phyloP scores from a whole-genome alignment of 30 jellyfish, hydroid and myxozoan genomes.

The Euphysa ruthae region DNA sequence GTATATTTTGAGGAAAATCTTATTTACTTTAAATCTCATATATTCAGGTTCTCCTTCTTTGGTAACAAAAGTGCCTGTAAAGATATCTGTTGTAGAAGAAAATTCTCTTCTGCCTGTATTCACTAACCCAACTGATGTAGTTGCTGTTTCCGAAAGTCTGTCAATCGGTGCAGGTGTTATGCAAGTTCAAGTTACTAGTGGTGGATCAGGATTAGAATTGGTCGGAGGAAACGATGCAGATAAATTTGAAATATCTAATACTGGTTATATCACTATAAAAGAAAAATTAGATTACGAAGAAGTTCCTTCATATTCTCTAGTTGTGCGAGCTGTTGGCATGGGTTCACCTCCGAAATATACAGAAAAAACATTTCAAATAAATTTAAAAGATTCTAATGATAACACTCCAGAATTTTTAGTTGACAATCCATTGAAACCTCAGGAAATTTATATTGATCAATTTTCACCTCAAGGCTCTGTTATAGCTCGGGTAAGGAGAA shows the following conservation, averaged over 20 bases:
- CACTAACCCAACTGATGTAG: not conserved
- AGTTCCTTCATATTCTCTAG: constrained; percentile 33
- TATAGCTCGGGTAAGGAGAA: constrained; percentile 23
- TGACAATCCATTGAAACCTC: constrained; percentile 22
- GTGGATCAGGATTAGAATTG: constrained; percentile 32
- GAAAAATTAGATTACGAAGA: constrained; percentile 51
- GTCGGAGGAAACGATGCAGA: constrained; percentile 79
- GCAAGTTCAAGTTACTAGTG: constrained; percentile 34
- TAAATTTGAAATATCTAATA: constrained; percentile 40
- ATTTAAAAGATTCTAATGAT: constrained; percentile 63
- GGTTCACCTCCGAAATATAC: constrained; percentile 45
- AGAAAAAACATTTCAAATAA: constrained; percentile 42
- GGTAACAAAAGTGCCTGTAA: constrained; percentile 22
- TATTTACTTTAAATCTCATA: not conserved
- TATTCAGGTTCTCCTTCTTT: constrained; percentile 36
- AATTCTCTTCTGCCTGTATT: constrained; percentile 38
- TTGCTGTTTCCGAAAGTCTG: constrained; percentile 30
- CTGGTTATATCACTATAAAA: constrained; percentile 31
- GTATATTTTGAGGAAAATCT: too few relatives aligned
- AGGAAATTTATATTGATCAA: constrained; percentile 56
- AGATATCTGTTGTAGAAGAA: constrained; percentile 53
- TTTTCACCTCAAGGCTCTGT: constrained; percentile 77
- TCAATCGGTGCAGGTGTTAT: constrained; percentile 33
- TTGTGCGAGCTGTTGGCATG: constrained; percentile 50
- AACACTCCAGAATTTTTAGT: constrained; percentile 70